Percentiles rank a stretch among this genome's conserved stretches.
Conservation (phyloP, 2,797 vertebrate species). For the Macropus fuliginosus region DNA sequence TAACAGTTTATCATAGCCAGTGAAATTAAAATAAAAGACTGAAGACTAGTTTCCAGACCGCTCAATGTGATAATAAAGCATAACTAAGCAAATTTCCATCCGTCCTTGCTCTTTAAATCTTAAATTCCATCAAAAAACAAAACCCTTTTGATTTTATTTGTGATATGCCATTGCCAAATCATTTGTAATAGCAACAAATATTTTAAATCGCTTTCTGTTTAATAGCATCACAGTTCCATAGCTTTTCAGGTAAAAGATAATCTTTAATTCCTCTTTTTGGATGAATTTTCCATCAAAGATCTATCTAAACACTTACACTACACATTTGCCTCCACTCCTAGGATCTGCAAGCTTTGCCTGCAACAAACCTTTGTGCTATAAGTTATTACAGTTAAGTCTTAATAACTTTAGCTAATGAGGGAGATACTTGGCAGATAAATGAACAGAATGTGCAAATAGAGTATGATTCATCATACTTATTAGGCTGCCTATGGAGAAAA, state of each 20-base stretch:
- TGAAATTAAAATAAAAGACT: slow-evolving; percentile 58
- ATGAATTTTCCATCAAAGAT: slow-evolving; percentile 26
- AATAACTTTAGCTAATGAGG: slow-evolving; percentile 29
- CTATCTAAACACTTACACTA: slow-evolving; percentile 30
- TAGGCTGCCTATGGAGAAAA: slow-evolving; percentile 39
- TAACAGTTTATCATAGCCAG: slow-evolving; percentile 8
- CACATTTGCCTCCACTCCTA: slow-evolving; percentile 19
- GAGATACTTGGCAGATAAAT: slow-evolving; percentile 24
- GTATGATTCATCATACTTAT: slow-evolving; percentile 22
- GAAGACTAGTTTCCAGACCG: slow-evolving; percentile 43
- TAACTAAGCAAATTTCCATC: slow-evolving; percentile 32
- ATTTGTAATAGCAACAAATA: slow-evolving; percentile 42
- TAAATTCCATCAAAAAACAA: slow-evolving; percentile 56
- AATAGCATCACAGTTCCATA: not conserved
- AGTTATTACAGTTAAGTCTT: slow-evolving; percentile 5
- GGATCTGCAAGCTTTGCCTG: slow-evolving; percentile 39
- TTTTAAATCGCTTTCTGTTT: slow-evolving; percentile 41
- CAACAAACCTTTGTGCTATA: slow-evolving; percentile 37
- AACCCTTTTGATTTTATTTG: slow-evolving; percentile 58
- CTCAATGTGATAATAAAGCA: slow-evolving; percentile 50
- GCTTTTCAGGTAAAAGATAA: slow-evolving; percentile 53
- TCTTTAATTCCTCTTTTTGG: slow-evolving; percentile 1
- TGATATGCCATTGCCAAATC: not conserved
- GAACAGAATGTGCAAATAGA: slow-evolving; percentile 14
- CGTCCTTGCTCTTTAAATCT: slow-evolving; percentile 51